Evolutionary conservation across 1,140 invertebrate species (phyloP).

Genomic region (Ptiloglossa arizonensis): DNA sequence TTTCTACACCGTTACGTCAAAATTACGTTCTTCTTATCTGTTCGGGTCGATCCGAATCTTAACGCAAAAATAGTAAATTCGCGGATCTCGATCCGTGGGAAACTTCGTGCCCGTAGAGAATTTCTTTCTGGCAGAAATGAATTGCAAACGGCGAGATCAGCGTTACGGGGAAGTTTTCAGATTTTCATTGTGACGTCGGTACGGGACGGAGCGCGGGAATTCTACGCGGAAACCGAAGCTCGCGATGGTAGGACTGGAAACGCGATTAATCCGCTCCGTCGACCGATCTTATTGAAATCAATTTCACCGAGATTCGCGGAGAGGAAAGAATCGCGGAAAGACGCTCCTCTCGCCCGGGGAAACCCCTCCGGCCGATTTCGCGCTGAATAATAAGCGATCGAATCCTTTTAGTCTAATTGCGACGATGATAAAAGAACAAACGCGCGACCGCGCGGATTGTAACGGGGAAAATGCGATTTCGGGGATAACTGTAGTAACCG

Average conservation of each 20-base stretch:
- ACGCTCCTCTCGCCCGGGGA: neutral
- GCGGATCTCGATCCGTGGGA: no score
- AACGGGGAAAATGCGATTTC: constrained; percentile 1
- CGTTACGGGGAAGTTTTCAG: no score
- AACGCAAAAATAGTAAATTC: no score
- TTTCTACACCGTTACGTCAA: no score
- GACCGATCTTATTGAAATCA: constrained; percentile 41
- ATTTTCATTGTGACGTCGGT: no score
- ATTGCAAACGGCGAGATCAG: no score
- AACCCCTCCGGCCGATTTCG: constrained; percentile 7
- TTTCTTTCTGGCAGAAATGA: no score
- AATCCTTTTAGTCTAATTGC: constrained; percentile 43
- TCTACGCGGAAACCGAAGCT: no score
- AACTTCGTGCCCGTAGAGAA: no score
- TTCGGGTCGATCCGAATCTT: no score
- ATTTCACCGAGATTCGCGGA: constrained; percentile 14
- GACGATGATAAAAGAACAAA: constrained; percentile 13
- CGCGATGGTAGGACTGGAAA: neutral
- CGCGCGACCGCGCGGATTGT: neutral
- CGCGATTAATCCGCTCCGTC: constrained; percentile 43
- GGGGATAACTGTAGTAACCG: neutral
- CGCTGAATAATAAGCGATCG: constrained; percentile 45
- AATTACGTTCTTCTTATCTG: no score
- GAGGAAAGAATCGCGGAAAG: constrained; percentile 12
- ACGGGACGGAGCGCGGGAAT: no score